phyloP scores from a whole-genome alignment of 2,113 vertebrate species.

The Ginglymostoma cirratum region DNA sequence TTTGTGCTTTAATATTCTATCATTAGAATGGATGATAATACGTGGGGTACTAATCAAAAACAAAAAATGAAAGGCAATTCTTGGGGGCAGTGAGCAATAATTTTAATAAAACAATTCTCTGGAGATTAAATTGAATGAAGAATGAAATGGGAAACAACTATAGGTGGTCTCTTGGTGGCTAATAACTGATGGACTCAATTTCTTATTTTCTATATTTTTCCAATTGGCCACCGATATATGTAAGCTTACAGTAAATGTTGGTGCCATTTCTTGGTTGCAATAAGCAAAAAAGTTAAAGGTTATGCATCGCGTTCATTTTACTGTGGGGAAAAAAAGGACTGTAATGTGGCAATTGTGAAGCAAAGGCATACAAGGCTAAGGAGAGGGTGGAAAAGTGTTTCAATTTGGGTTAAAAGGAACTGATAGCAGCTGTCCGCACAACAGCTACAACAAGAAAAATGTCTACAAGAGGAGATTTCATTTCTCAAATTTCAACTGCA shows the following conservation, averaged over 20 bases:
- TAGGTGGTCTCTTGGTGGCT: neutral
- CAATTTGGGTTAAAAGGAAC: neutral
- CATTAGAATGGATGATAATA: neutral
- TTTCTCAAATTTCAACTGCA: neutral
- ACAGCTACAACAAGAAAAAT: neutral
- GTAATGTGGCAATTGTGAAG: neutral
- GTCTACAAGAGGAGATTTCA: neutral
- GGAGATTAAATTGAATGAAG: neutral
- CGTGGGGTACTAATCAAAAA: neutral
- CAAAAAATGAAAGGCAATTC: neutral
- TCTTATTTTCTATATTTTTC: neutral
- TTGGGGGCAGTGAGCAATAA: neutral
- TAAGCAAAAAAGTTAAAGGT: neutral
- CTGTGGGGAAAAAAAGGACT: neutral
- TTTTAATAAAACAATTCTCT: neutral
- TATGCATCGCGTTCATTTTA: neutral
- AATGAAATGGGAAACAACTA: neutral
- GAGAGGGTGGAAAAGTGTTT: neutral
- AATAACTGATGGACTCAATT: neutral
- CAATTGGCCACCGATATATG: neutral
- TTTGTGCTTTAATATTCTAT: neutral
- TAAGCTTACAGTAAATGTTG: neutral
- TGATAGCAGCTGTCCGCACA: neutral
- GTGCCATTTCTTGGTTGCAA: neutral
- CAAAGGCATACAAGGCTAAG: neutral